Base-by-base conservation (phyloP, 2,888 invertebrate genomes). In the Uloborus plumipes region DNA sequence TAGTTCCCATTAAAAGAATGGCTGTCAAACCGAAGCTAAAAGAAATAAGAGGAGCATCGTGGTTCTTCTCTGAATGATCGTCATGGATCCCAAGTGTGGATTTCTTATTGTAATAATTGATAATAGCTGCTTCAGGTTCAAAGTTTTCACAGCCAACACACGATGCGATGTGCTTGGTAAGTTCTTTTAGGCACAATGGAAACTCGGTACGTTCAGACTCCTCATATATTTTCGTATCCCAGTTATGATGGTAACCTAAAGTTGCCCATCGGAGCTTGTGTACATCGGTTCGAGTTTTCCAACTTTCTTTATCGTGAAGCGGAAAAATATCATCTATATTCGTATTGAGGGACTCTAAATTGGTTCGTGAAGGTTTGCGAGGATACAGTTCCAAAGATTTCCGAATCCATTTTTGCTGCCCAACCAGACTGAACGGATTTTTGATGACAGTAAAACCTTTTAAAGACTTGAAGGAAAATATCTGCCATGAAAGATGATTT, bases 211-310 rank as follows among this genome's bases (percentile, higher is more conserved):
- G 84, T 11, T 81, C 71, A 15, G 80, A 47, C 3, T 84, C 72
- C 13, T 73, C 20, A 62, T 86, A 90, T 90, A 94, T 93, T 92
- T 99, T 99, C 73, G 95, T 94, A 87, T 97, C 93, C 99, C 99
- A 99, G 89, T 99, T 93, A 89, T 99, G 98, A 90, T 99, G 99
- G 88, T 98, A 98, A 16, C 99, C 99, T 51, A 99, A 89, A 0
- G 99, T 99, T 0, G 94, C 93, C 99, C 99, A 99, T 87, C 99
- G 91, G 86, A 99, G 88, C 87, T 92, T 92, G 3, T 51, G 16
- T 3, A 81, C 20, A 51, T 67, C 61, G 15, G 47, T 61, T 15
- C 20, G 58, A 51, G 61, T 59, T 53, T 39, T 47, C 2, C 49
- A 47, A 59, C 76, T 59, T 18, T 18, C 20, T 20, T 49, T 18